Evolutionary conservation across 2,888 invertebrate genomes (phyloP).

Genomic region (Dynastes hyllus): DNA sequence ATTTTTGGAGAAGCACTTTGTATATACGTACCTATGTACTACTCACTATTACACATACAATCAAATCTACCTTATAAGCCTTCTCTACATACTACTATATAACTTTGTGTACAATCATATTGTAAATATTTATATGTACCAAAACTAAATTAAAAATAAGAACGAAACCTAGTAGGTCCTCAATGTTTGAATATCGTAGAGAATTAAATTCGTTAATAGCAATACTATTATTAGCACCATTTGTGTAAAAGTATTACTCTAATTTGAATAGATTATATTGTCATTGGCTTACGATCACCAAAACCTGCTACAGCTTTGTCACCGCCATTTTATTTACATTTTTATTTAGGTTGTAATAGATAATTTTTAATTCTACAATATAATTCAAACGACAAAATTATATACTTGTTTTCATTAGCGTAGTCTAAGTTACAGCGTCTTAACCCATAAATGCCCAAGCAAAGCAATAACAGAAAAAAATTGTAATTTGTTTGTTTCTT

Average conservation of each 20-base stretch:
- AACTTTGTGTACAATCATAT: constrained; percentile 35
- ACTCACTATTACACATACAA: constrained; percentile 22
- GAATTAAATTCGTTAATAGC: constrained; percentile 26
- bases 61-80: constrained; percentile 26
- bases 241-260: not conserved
- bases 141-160: not conserved
- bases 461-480: too few relatives aligned
- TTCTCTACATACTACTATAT: constrained; percentile 33
- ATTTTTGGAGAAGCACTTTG: constrained; percentile 36
- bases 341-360: too few relatives aligned
- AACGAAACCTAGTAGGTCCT: constrained; percentile 26
- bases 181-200: constrained; percentile 36
- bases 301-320: too few relatives aligned
- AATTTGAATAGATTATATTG: too few relatives aligned
- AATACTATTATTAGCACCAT: constrained; percentile 19
- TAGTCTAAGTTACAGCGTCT: too few relatives aligned
- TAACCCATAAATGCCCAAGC: too few relatives aligned
- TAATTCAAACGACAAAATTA: too few relatives aligned
- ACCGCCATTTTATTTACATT: too few relatives aligned
- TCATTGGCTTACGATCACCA: too few relatives aligned
- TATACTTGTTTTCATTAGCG: too few relatives aligned
- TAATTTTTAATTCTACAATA: too few relatives aligned
- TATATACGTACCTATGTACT: constrained; percentile 7
- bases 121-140: constrained; percentile 34
- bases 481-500: too few relatives aligned